Base-by-base conservation (phyloP, 2,888 invertebrate species). In the Schizaphis graminum region DNA sequence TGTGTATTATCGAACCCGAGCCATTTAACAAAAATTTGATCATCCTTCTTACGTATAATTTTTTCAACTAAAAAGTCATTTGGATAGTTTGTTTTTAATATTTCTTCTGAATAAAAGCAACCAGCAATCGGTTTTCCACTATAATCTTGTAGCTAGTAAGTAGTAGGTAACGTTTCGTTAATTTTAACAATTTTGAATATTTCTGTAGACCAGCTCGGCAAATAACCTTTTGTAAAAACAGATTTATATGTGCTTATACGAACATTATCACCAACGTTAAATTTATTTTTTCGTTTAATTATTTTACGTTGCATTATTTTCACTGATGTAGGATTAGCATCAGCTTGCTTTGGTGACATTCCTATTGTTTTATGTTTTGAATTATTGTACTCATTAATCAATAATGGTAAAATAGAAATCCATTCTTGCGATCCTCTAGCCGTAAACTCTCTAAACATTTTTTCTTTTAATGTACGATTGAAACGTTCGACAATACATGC, bases 41-140 rank as follows among this genome's bases (percentile, higher is more conserved):
- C 56, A 0, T 86, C 85, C 7, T 84, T 92, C 44, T 24, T 53
- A 28, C 90, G 85, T 5, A 94, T 26, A 5, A 94, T 95, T 95
- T 95, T 94, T 95, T 95, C 41, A 16, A 95, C 95, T 35, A 95
- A 92, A 91, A 95, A 95, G 44, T 95, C 94, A 94, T 95, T 95
- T 1, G 95, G 95, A 94, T 95, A 92, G 53, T 95, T 95, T 10
- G 95, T 95, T 94, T 95, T 95, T 56, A 94, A 95, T 21, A 95
- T 91, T 95, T 95, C 95, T 57, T 95, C 91, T 77, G 95, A 95
- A 93, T 95, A 95, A 94, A 95, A 95, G 2, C 95, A 95, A 35
- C 95, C 95, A 28, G 56, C 92, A 21, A 95, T 95, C 0, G 67
- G 26, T 13, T 4, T n/a, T 2, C 85, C 84, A 3, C 16, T n/a